These are phyloP conservation scores for Polypedilum vanderplanki DNA, from an alignment of 1,140 invertebrate genomes.

Conservation along the genomic window DNA sequence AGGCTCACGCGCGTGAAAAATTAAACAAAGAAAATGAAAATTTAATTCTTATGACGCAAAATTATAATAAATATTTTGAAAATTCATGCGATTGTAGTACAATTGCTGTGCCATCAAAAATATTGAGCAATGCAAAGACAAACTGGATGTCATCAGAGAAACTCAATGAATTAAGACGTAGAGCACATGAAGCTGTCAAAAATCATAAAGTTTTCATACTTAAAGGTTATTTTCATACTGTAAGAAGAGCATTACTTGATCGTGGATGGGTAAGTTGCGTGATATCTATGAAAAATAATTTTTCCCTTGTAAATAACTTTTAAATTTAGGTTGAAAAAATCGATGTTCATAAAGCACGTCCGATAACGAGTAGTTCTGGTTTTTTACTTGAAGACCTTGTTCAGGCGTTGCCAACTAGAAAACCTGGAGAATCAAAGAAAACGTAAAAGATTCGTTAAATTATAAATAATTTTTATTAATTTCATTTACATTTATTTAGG, in stretches of 20 bases:
- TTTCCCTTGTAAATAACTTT: neutral
- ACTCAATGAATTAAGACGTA: slow-evolving; percentile 44
- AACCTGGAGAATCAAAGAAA: slow-evolving; percentile 40
- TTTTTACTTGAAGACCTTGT: slow-evolving; percentile 37
- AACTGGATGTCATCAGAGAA: slow-evolving; percentile 46
- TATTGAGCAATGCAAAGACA: slow-evolving; percentile 20
- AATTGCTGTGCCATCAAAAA: slow-evolving; percentile 22
- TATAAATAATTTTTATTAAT: neutral
- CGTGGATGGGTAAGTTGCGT: neutral
- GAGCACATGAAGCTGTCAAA: slow-evolving; percentile 47
- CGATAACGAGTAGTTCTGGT: slow-evolving; percentile 36
- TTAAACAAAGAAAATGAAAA: slow-evolving; percentile 10
- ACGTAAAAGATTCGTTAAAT: slow-evolving; percentile 33
- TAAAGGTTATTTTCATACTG: slow-evolving; percentile 44
- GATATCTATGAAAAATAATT: neutral
- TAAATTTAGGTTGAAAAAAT: slow-evolving; percentile 53
- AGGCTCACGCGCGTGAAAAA: neutral
- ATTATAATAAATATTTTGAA: neutral
- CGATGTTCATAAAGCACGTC: slow-evolving; percentile 46
- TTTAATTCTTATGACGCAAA: slow-evolving; percentile 23
- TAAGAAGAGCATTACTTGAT: slow-evolving; percentile 34
- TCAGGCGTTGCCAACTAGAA: slow-evolving; percentile 40
- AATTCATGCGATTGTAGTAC: neutral
- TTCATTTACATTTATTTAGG: neutral
- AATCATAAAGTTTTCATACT: slow-evolving; percentile 48